Base-by-base conservation (phyloP, 2,113 vertebrate genomes). In the Hipposideros armiger region DNA sequence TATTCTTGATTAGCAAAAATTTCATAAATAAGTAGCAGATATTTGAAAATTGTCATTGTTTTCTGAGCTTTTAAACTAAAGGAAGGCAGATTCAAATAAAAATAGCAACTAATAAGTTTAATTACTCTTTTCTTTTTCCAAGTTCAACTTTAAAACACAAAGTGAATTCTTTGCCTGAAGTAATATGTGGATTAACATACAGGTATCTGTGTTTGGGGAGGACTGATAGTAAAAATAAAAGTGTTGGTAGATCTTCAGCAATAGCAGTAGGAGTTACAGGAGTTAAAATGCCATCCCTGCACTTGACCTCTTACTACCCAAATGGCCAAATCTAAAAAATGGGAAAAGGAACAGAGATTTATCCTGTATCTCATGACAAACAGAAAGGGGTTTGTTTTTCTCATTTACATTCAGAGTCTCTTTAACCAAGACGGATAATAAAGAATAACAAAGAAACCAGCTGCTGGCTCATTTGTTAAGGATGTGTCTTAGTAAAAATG, bases 1-100 rank as follows among this genome's bases (percentile, higher is more conserved):
- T 50, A 26, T 32, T 93, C 54, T 66, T 62, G 56, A 62, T 76
- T 72, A 84, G 80, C 69, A 84, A 81, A 94, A 85, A 40, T 36
- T 42, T 78, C 22, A 13, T 42, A 64, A 30, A 47, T 22, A 80
- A 85, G 32, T 56, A 60, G 26, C 22, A 95, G 54, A 62, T 52
- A 83, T 10, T 78, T 69, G 52, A 96, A 92, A 86, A 64, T 74
- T 87, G 56, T 47, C 47, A 17, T 24, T 45, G 8, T 24, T 64
- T 95, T 87, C 83, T 90, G 42, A 94, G 56, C 66, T 95, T 96
- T 94, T 87, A 90, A 92, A 40, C 9, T 45, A 81, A 86, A 94
- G 58, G 28, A 52, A 95, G 58, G 7, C 10, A 86, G 30, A 60
- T 91, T 82, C 86, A 95, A 93, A 87, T 80, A 54, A 93, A 96